phyloP scores from a whole-genome alignment of 2,113 vertebrate genomes.

The Austrofundulus limnaeus region DNA sequence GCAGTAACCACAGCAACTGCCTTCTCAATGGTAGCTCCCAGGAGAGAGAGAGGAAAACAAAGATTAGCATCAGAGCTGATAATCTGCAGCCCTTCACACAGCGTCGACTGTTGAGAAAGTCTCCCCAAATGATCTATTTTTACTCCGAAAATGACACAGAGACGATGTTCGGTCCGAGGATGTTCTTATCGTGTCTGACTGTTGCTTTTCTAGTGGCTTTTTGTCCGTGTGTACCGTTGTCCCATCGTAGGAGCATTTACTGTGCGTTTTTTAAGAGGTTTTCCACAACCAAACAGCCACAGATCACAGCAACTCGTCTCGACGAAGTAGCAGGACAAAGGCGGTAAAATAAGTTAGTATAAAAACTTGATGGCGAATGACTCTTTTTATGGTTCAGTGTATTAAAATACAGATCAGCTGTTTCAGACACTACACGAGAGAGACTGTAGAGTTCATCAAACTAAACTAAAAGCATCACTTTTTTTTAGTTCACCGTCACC shows the following conservation, averaged over 20 bases:
- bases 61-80: slow-evolving; percentile 61
- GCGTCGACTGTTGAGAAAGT: slow-evolving; percentile 40
- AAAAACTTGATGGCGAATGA: slow-evolving; percentile 16
- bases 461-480: no score
- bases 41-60: slow-evolving; percentile 22
- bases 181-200: slow-evolving; percentile 59
- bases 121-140: slow-evolving; percentile 72
- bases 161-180: slow-evolving; percentile 27
- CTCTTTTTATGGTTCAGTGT: slow-evolving; percentile 6
- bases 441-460: slow-evolving; percentile 3
- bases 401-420: slow-evolving; percentile 3
- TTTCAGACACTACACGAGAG: slow-evolving; percentile 26
- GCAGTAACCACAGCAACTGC: slow-evolving; percentile 66
- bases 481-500: no score
- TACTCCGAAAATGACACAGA: slow-evolving; percentile 37
- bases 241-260: slow-evolving; percentile 44
- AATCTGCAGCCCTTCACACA: slow-evolving; percentile 43
- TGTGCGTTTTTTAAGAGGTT: slow-evolving; percentile 29
- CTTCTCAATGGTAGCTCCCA: slow-evolving; percentile 54
- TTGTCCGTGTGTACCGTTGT: slow-evolving; percentile 63
- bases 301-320: slow-evolving; percentile 1
- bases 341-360: slow-evolving; percentile 5
- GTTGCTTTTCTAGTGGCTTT: slow-evolving; percentile 70
- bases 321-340: neutral
- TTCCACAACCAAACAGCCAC: slow-evolving; percentile 58